Conservation (phyloP, 2,888 invertebrate genomes). For the Trypoxylon attenuatum region DNA sequence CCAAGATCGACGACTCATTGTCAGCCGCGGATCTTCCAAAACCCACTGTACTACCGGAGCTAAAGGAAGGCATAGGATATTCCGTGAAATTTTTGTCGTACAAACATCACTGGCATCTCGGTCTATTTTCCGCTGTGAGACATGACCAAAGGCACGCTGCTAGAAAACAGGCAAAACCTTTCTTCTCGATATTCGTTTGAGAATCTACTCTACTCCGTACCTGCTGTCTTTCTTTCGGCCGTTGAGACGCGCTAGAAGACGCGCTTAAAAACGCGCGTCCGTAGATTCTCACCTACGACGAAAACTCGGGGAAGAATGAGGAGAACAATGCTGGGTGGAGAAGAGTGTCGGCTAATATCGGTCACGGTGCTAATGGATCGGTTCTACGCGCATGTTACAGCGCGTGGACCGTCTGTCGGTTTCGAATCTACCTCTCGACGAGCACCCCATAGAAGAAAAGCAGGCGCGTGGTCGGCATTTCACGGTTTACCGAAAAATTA, state of each 20-base stretch:
- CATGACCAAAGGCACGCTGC: background rate
- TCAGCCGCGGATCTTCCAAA: no score
- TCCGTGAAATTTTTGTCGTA: conserved; percentile 60
- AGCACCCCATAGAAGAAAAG: conserved; percentile 34
- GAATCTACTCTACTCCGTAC: conserved; percentile 11
- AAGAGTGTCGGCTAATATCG: conserved; percentile 40
- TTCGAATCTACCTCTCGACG: conserved; percentile 37
- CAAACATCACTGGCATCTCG: conserved; percentile 49
- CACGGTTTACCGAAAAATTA: conserved; percentile 69
- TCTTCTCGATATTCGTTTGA: background rate
- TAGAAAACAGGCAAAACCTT: conserved; percentile 10
- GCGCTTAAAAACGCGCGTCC: conserved; percentile 1
- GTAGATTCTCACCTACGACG: background rate
- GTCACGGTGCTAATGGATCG: conserved; percentile 63
- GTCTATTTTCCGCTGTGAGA: conserved; percentile 11
- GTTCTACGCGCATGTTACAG: conserved; percentile 54
- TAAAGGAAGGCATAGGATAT: conserved; percentile 42
- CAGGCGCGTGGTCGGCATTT: conserved; percentile 65
- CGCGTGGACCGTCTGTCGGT: conserved; percentile 68
- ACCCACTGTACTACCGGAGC: no score
- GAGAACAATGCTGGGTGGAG: conserved; percentile 1
- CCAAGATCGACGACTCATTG: conserved; percentile 53
- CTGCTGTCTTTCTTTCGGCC: background rate
- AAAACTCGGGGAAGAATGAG: background rate
- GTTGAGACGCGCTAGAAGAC: background rate